A percentile compares a stretch with the other conserved stretches of the same genome.
Evolutionary conservation across 2,888 invertebrate species (phyloP).

Genomic region (Latrodectus elegans): DNA sequence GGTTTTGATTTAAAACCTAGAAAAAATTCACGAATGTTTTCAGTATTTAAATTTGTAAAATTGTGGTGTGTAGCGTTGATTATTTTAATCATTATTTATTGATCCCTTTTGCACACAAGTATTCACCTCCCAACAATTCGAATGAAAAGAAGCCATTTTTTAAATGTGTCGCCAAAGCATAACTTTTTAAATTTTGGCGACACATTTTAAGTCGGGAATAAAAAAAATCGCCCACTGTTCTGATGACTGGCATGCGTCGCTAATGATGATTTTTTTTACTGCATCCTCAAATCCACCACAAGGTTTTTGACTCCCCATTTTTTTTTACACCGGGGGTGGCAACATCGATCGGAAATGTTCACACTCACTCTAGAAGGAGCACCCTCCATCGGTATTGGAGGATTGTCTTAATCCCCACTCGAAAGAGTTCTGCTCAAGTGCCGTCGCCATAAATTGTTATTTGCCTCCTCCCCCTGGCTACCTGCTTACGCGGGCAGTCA

Average conservation of each 20-base stretch:
- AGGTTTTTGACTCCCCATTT: constrained; percentile 41
- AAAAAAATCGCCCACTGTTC: constrained; percentile 24
- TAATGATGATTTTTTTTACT: constrained; percentile 24
- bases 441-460: constrained; percentile 24
- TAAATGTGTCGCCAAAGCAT: not conserved
- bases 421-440: not conserved
- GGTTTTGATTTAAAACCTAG: too few relatives aligned
- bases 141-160: not conserved
- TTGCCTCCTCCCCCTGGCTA: constrained; percentile 39
- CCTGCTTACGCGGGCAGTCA: constrained; percentile 26
- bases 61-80: not conserved
- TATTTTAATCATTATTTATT: not conserved
- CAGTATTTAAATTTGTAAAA: not conserved
- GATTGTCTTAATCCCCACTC: constrained; percentile 44
- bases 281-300: constrained; percentile 4
- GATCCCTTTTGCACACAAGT: too few relatives aligned
- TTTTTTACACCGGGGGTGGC: constrained; percentile 4
- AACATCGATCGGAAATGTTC: constrained; percentile 34
- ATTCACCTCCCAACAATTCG: not conserved
- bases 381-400: constrained; percentile 21
- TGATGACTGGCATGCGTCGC: constrained; percentile 36
- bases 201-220: not conserved
- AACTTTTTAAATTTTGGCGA: too few relatives aligned
- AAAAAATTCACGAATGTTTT: too few relatives aligned
- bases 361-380: constrained; percentile 37